phyloP scores from a whole-genome alignment of 2,113 vertebrate species.

The Elephas maximus region DNA sequence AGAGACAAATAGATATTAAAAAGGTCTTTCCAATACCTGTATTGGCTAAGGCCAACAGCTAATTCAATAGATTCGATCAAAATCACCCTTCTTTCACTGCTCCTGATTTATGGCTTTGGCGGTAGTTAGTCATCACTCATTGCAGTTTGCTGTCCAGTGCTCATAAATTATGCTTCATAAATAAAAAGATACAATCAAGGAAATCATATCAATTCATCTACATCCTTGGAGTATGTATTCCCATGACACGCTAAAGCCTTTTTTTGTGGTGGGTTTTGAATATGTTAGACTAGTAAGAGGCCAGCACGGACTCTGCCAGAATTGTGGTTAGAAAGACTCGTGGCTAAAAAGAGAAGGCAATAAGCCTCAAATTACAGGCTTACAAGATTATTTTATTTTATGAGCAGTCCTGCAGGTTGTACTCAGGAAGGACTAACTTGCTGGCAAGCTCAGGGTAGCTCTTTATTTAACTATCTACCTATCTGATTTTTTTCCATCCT shows the following conservation, averaged over 20 bases:
- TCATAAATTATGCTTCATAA: constrained; percentile 99
- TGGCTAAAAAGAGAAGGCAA: neutral
- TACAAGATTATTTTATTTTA: constrained; percentile 51
- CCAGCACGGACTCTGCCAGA: constrained; percentile 35
- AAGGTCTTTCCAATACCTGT: constrained; percentile 98
- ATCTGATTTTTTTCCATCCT: constrained; percentile 54
- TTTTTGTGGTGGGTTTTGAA: constrained; percentile 89
- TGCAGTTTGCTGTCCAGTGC: constrained; percentile 93
- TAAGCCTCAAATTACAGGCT: constrained; percentile 13
- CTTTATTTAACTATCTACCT: neutral
- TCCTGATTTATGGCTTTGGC: constrained; percentile 96
- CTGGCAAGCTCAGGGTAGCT: neutral
- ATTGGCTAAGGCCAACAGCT: constrained; percentile 96
- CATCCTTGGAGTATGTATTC: constrained; percentile 91
- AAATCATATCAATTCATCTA: constrained; percentile 97
- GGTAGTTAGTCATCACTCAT: constrained; percentile 92
- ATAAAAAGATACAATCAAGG: constrained; percentile 98
- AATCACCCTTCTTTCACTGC: constrained; percentile 93
- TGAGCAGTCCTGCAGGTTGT: constrained; percentile 33
- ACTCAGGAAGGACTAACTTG: neutral
- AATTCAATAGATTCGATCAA: constrained; percentile 99
- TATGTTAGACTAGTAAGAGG: constrained; percentile 67
- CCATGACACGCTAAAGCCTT: constrained; percentile 91
- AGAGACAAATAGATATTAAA: constrained; percentile 96
- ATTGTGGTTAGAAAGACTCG: neutral